Evolutionary conservation across 1,140 invertebrate species (phyloP), one percentile per base, ranked within the genome.

Genomic region (Whitmania pigra): DNA sequence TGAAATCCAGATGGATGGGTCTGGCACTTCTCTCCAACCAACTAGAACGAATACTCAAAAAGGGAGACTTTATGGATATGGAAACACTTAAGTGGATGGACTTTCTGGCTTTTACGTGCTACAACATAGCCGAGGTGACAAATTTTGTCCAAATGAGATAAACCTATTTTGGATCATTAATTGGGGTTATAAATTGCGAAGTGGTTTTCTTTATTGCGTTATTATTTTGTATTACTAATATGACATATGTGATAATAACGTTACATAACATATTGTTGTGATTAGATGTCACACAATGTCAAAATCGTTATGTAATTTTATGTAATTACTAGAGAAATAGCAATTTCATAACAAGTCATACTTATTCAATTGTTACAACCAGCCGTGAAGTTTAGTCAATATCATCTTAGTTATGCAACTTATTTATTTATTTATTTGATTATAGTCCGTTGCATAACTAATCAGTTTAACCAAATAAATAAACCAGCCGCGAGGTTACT

Each of bases 1-100:
- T 70, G 31, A 70, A 70, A 22, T 25, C 31, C 22, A 49, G 49
- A 18, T 70, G 69, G 69, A 43, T 53, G 29, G 69, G 69, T 11
- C 53, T 70, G 40, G 69, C 69, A 13, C 22, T 70, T 13, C 49
- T 25, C 6, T 49, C 31, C 25, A 49, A 70, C 25, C 69, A 70
- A 22, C 49, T 70, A 15, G 69, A 70, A 18, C 27, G 31, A 20
- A 20, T 70, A 6, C 31, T 70, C 69, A 36, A 70, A 40, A 70
- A 25, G 22, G 69, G 69, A 53, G 49, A 49, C 17, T 53, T 70
- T 22, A 27, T 22, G 18, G 69, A 63, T 31, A n/a, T 25, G 57
- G 57, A 63, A 13, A 63, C 22, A 13, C 22, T 63, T 20, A 63
- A 63, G 20, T 63, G 57, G 57, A 63, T 63, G 57, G 57, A 63